phyloP scores from a whole-genome alignment of 35 echinoderm and acorn worm species.

The Anneissia japonica region DNA sequence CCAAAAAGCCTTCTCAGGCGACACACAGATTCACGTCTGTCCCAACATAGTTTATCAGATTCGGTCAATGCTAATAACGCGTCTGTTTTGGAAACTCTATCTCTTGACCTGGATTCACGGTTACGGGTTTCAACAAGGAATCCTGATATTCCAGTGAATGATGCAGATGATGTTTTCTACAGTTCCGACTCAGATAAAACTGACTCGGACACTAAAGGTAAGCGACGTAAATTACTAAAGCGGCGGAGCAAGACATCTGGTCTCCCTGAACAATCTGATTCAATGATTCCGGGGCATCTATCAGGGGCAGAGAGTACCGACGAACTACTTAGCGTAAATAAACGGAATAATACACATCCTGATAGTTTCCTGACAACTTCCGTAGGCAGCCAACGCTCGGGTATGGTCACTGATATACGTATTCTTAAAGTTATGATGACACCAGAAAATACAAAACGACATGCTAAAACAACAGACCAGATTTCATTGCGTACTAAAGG shows the following conservation, averaged over 20 bases:
- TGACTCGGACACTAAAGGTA: neutral
- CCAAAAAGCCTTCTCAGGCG: neutral
- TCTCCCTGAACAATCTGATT: neutral
- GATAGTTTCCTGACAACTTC: neutral
- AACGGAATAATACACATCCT: no score
- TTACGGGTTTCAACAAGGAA: neutral
- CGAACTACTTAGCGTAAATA: neutral
- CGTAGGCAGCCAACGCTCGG: neutral
- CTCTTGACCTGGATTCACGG: neutral
- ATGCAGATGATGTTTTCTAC: neutral
- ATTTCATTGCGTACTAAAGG: neutral
- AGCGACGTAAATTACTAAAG: neutral
- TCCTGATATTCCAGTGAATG: neutral
- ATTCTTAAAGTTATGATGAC: neutral
- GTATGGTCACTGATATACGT: neutral
- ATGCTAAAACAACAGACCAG: neutral
- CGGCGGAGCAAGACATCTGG: neutral
- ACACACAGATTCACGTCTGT: neutral
- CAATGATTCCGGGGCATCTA: neutral
- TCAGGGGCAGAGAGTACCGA: neutral
- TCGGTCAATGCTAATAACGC: neutral
- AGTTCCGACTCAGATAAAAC: neutral
- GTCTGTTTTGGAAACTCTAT: neutral
- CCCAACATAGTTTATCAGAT: neutral
- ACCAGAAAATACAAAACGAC: neutral